These are phyloP conservation scores for Passer montanus DNA, from an alignment of 2,113 vertebrate genomes.

Conservation along the genomic window DNA sequence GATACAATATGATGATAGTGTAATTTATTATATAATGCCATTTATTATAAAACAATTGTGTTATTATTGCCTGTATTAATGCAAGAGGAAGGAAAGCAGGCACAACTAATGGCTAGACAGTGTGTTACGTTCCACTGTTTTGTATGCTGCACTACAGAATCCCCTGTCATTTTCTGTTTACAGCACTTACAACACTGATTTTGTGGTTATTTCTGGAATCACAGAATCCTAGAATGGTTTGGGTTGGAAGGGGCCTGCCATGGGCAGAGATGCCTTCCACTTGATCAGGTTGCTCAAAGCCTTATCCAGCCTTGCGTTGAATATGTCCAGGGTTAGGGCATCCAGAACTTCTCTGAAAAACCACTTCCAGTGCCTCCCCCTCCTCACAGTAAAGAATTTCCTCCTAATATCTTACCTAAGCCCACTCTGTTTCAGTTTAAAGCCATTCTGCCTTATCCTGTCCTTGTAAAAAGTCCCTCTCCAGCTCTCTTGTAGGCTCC, in stretches of 20 bases:
- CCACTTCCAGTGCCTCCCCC: background rate
- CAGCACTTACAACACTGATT: background rate
- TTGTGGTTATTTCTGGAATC: background rate
- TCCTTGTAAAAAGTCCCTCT: background rate
- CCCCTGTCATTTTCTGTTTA: background rate
- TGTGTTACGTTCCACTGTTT: accelerated
- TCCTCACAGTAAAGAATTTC: background rate
- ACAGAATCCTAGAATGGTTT: background rate
- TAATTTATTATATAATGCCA: background rate
- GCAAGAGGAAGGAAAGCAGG: background rate
- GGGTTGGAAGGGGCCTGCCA: background rate
- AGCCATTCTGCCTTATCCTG: background rate
- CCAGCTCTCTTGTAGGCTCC: background rate
- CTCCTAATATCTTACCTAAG: background rate
- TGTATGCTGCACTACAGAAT: background rate
- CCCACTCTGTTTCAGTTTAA: background rate
- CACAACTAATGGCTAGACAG: background rate
- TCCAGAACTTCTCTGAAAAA: background rate
- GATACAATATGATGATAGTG: background rate
- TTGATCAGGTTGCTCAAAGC: background rate
- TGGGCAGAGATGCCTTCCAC: background rate
- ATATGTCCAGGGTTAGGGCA: background rate
- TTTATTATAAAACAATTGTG: background rate
- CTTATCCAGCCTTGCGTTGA: background rate
- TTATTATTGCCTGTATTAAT: background rate